Base-by-base conservation (phyloP, 1,140 invertebrate genomes). In the Dendrolimus kikuchii region DNA sequence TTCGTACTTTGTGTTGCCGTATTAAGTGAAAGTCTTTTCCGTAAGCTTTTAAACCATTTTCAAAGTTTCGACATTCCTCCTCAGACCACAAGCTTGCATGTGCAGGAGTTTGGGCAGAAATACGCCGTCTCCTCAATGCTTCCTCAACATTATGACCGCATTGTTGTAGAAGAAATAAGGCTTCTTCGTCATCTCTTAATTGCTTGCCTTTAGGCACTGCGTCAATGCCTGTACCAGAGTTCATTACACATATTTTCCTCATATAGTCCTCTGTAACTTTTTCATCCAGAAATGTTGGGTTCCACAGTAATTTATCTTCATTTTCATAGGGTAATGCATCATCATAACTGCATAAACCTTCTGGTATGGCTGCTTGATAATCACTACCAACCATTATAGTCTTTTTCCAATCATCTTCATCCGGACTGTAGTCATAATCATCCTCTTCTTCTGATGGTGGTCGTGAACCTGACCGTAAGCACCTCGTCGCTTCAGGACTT, bases 21-120 rank as follows among this genome's bases (percentile, higher is more conserved):
- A 99, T 99, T 57, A 94, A 88, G 85, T 96, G 95, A 86, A 99
- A 99, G 87, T 99, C 96, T 88, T 99, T 99, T 43, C 97, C 97
- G 81, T 96, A 97, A 53, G 91, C 92, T 72, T 97, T 91, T 4
- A 99, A 90, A 49, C 97, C 97, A 75, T 94, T 94, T 89, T 99
- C 98, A 89, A 99, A 99, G 88, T 97, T 97, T 59, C 95, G 90
- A 88, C 97, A 99, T 79, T 99, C 98, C 82, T 99, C 97, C 81
- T 99, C 97, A 9, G 97, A 98, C 97, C 98, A 99, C 5, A 97
- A 89, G 74, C 94, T 95, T 81, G 92, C 91, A 74, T 96, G 95
- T 7, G 77, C 76, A 6, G 83, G 81, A 0, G 84, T 80, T 60
- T 83, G 78, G 5, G 83, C 80, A 38, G 81, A 78, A 68, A 96